These are phyloP conservation scores for Salpingus planirostris DNA, from an alignment of 2,888 invertebrate species.

Conservation along the genomic window DNA sequence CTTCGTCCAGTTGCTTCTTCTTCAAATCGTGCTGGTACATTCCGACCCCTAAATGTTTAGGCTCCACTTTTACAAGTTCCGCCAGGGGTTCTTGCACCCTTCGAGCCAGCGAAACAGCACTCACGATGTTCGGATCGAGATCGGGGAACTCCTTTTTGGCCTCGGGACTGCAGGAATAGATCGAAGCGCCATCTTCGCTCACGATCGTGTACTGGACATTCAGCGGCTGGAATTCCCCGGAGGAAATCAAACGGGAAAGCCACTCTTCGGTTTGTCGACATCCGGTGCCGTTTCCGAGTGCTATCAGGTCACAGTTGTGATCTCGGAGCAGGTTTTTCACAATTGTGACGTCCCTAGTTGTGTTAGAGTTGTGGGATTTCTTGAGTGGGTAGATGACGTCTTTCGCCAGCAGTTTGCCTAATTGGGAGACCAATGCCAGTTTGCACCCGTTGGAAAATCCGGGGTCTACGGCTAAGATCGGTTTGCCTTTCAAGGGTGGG, in stretches of 20 bases:
- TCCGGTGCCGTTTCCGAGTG: conserved; percentile 85
- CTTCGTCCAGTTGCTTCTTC: conserved; percentile 61
- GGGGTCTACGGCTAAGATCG: conserved; percentile 80
- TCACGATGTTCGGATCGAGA: conserved; percentile 75
- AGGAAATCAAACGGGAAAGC: conserved; percentile 52
- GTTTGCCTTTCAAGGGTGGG: conserved; percentile 67
- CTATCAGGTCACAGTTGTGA: conserved; percentile 70
- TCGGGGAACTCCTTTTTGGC: conserved; percentile 79
- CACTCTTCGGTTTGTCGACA: conserved; percentile 81
- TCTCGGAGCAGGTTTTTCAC: conserved; percentile 49
- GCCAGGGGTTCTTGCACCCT: conserved; percentile 84
- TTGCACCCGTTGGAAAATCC: conserved; percentile 87
- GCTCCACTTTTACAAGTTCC: conserved; percentile 89
- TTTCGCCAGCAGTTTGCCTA: conserved; percentile 60
- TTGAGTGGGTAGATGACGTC: conserved; percentile 60
- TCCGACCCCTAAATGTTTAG: conserved; percentile 88
- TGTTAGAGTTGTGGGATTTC: conserved; percentile 36
- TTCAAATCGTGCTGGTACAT: conserved; percentile 91
- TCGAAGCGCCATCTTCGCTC: conserved; percentile 84
- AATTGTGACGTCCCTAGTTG: conserved; percentile 37
- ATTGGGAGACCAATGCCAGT: conserved; percentile 67
- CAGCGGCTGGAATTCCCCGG: conserved; percentile 47
- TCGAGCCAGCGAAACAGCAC: conserved; percentile 72
- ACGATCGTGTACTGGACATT: conserved; percentile 71
- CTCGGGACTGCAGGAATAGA: conserved; percentile 80